Evolutionary conservation across 2,113 vertebrate species (phyloP).

Genomic region (Scartelaos histophorus): DNA sequence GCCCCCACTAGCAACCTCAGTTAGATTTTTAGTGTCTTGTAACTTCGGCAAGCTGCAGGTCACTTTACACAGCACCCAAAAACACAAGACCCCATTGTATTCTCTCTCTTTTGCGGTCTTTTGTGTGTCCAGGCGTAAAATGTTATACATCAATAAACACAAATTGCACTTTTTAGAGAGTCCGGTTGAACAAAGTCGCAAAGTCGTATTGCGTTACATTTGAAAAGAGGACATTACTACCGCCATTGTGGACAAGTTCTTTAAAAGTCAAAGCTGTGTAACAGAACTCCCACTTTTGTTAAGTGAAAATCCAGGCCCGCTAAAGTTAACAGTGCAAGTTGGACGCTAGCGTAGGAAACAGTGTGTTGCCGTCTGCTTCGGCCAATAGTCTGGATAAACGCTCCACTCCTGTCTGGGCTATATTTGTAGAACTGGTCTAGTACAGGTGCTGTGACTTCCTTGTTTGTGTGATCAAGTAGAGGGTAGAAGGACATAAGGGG

Average conservation of each 20-base stretch:
- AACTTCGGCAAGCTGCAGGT: slow-evolving; percentile 26
- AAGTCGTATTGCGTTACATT: slow-evolving; percentile 1
- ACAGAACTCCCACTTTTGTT: slow-evolving; percentile 25
- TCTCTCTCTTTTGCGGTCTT: slow-evolving; percentile 4
- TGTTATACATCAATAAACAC: slow-evolving; percentile 20
- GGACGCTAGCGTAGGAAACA: slow-evolving; percentile 65
- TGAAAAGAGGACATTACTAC: slow-evolving; percentile 3
- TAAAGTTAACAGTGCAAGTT: slow-evolving; percentile 50
- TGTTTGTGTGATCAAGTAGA: slow-evolving; percentile 23
- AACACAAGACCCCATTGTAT: slow-evolving; percentile 37
- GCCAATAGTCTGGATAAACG: slow-evolving; percentile 60
- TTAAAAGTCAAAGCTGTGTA: slow-evolving; percentile 22
- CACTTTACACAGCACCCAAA: slow-evolving; percentile 37
- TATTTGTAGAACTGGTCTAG: slow-evolving; percentile 14
- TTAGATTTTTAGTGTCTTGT: slow-evolving; percentile 43
- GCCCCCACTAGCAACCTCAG: slow-evolving; percentile 22
- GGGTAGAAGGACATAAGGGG: slow-evolving; percentile 25
- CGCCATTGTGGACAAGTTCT: slow-evolving; percentile 4
- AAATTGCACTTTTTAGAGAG: slow-evolving; percentile 4
- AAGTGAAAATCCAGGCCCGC: slow-evolving; percentile 68
- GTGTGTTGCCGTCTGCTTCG: slow-evolving; percentile 59
- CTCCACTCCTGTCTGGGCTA: slow-evolving; percentile 57
- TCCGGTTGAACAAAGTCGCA: slow-evolving; percentile 1
- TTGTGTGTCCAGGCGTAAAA: not conserved
- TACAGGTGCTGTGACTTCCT: slow-evolving; percentile 28